Conservation (phyloP, 2,797 vertebrate species). For the Darevskia mixta region DNA sequence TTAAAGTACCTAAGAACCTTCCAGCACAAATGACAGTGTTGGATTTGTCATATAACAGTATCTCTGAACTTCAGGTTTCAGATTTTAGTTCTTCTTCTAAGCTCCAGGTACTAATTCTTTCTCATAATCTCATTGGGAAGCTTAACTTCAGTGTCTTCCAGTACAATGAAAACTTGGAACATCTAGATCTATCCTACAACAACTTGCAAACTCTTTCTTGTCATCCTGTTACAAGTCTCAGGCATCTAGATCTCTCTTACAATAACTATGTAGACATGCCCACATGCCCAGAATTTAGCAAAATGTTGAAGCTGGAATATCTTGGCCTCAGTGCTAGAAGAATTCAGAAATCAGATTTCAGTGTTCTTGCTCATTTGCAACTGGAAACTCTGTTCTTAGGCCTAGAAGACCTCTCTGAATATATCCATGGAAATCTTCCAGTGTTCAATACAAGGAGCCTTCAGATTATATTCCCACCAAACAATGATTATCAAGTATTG, state of each 20-base stretch:
- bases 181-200: conserved; percentile 88
- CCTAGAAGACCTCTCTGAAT: conserved; percentile 57
- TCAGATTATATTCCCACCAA: conserved; percentile 54
- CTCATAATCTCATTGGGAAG: conserved; percentile 80
- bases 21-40: conserved; percentile 66
- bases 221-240: conserved; percentile 79
- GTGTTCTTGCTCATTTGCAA: conserved; percentile 71
- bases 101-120: conserved; percentile 83
- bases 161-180: conserved; percentile 77
- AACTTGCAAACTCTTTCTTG: conserved; percentile 74
- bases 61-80: conserved; percentile 73
- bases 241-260: conserved; percentile 82
- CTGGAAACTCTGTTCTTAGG: conserved; percentile 74
- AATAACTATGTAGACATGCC: conserved; percentile 80
- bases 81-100: conserved; percentile 77
- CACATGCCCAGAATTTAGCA: conserved; percentile 76
- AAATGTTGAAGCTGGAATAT: conserved; percentile 75
- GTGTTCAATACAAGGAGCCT: conserved; percentile 62
- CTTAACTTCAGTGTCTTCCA: conserved; percentile 79
- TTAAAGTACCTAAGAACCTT: conserved; percentile 77
- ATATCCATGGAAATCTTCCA: conserved; percentile 72
- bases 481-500: conserved; percentile 35
- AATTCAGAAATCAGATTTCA: conserved; percentile 78
- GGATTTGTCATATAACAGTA: conserved; percentile 86
- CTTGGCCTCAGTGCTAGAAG: conserved; percentile 79